Base-by-base conservation (phyloP, 2,888 invertebrate genomes). In the Pseudanteris insignis region DNA sequence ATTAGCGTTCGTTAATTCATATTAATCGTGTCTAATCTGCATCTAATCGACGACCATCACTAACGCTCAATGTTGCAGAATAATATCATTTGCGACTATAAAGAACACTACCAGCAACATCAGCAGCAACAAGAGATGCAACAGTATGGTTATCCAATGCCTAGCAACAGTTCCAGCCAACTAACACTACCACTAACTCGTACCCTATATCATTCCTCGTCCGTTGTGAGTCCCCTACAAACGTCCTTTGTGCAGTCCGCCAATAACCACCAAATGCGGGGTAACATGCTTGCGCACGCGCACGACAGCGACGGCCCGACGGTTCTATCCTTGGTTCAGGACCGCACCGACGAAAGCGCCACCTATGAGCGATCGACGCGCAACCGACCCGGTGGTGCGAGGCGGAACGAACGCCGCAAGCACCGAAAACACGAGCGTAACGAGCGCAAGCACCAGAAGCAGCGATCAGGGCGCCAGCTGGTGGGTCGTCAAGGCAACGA, bases 121-220 rank as follows among this genome's bases (percentile, higher is more conserved):
- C 71, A 71, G 24, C 75, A 73, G 41, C 78, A 78, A 37, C 78
- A 78, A 37, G 81, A 81, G 57, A 81, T 80, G 71, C 81, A 80
- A 58, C 82, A 81, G 62, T 82, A 78, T 71, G 81, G 81, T 64
- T 82, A 81, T 74, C 74, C 75, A 54, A 70, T 75, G 71, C 76
- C 75, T 67, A 77, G 75, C 74, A 78, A 72, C 73, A 78, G 74
- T 72, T 75, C 76, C 67, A 77, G 73, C 69, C 77, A 76, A 76
- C 69, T 76, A 75, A 80, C 78, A 67, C 71, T 79, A 66, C 77
- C 79, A 68, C 67, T 79, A 70, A 76, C 78, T 48, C 73, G 79
- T 58, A 75, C 74, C 69, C 71, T 78, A 11, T 76, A 78, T 65
- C 77, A 78, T 53, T 72, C 74, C 41, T 74, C 75, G 57, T 75